phyloP scores from a whole-genome alignment of 2,797 vertebrate species.

The Protonibea diacanthus region DNA sequence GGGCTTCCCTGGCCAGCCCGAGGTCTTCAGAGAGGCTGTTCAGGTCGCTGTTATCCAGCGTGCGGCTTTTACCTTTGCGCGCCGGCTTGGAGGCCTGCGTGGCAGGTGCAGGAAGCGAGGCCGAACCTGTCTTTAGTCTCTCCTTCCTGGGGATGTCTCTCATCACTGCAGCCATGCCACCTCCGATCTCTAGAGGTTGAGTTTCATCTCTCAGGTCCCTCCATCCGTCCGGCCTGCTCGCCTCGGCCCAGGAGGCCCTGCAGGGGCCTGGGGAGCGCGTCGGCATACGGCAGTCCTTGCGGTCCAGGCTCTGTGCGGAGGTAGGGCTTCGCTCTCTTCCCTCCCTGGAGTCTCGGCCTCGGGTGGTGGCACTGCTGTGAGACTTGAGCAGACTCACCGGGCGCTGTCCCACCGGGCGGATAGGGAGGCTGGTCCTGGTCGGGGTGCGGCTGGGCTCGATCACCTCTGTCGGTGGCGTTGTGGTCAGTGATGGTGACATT shows the following conservation, averaged over 20 bases:
- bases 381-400: slow-evolving; percentile 83
- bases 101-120: slow-evolving; percentile 82
- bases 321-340: slow-evolving; percentile 82
- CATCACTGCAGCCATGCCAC: slow-evolving; percentile 79
- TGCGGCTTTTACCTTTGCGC: slow-evolving; percentile 95
- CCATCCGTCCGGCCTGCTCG: slow-evolving; percentile 80
- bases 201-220: slow-evolving; percentile 70
- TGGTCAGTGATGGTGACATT: slow-evolving; percentile 38
- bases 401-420: slow-evolving; percentile 76
- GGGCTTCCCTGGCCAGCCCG: slow-evolving; percentile 74
- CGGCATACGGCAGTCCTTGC: slow-evolving; percentile 80
- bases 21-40: slow-evolving; percentile 89
- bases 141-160: slow-evolving; percentile 88
- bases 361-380: slow-evolving; percentile 75
- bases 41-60: slow-evolving; percentile 95
- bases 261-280: slow-evolving; percentile 85
- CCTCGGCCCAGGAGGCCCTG: slow-evolving; percentile 93
- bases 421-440: slow-evolving; percentile 71
- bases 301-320: slow-evolving; percentile 86
- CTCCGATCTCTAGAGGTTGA: slow-evolving; percentile 75
- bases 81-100: slow-evolving; percentile 77
- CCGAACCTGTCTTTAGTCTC: slow-evolving; percentile 81
- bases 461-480: slow-evolving; percentile 49
- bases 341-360: slow-evolving; percentile 79
- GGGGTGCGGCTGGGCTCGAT: slow-evolving; percentile 69